Evolutionary conservation across 2,113 vertebrate genomes (phyloP).

Genomic region (Gavialis gangeticus): DNA sequence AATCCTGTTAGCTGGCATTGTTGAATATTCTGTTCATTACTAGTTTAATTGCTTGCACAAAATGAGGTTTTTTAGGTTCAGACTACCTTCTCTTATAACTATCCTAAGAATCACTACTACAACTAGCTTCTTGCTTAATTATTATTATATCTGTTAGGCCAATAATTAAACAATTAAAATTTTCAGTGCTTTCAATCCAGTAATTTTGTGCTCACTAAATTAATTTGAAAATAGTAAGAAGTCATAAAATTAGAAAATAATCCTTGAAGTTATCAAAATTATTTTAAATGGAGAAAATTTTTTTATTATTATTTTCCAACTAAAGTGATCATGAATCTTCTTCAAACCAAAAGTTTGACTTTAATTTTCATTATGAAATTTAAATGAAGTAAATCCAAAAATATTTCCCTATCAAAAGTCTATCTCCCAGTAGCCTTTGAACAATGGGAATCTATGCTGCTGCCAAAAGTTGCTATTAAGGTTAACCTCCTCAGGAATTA

Average conservation of each 20-base stretch:
- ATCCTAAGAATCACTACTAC: background rate
- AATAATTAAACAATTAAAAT: background rate
- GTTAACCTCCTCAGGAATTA: conserved; percentile 50
- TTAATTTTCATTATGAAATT: background rate
- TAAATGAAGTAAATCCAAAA: background rate
- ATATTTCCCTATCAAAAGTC: background rate
- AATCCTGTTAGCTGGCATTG: background rate
- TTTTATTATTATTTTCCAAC: background rate
- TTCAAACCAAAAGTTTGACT: background rate
- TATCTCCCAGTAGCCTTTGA: background rate
- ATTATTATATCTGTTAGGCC: background rate
- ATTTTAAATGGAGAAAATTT: background rate
- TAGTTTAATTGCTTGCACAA: background rate
- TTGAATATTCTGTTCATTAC: background rate
- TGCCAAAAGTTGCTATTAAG: conserved; percentile 8
- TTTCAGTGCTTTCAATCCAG: background rate
- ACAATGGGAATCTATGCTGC: conserved; percentile 24
- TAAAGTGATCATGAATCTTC: background rate
- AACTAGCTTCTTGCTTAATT: background rate
- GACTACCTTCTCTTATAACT: background rate
- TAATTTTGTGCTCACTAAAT: background rate
- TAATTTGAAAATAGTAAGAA: background rate
- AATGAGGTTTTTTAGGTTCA: background rate
- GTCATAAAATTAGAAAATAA: background rate
- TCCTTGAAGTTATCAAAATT: background rate